Evolutionary conservation across 2,888 invertebrate species (phyloP).

Genomic region (Amiota mariae): DNA sequence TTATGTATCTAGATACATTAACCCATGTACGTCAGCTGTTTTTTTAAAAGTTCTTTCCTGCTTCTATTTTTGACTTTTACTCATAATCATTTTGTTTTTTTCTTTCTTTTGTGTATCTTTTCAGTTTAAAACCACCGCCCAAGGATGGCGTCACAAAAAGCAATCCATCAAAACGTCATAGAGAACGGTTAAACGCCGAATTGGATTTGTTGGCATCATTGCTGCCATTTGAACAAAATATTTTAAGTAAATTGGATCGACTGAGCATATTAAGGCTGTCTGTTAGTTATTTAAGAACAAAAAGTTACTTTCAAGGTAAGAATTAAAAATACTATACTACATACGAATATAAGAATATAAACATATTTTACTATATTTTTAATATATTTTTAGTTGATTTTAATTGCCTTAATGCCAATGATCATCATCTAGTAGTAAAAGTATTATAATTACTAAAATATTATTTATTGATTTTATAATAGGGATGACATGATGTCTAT

Average conservation of each 20-base stretch:
- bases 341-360: neutral
- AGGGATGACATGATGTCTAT: no score
- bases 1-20: neutral
- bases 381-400: neutral
- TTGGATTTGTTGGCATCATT: slow-evolving; percentile 96
- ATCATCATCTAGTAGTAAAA: no score
- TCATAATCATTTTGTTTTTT: slow-evolving; percentile 30
- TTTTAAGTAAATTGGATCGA: slow-evolving; percentile 97
- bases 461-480: no score
- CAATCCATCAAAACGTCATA: slow-evolving; percentile 98
- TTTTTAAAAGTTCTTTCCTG: neutral
- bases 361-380: neutral
- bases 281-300: slow-evolving; percentile 98
- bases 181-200: slow-evolving; percentile 98
- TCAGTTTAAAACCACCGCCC: slow-evolving; percentile 94
- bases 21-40: slow-evolving; percentile 46
- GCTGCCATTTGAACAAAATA: slow-evolving; percentile 97
- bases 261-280: slow-evolving; percentile 97
- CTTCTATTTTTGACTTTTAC: slow-evolving; percentile 39
- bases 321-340: slow-evolving; percentile 26
- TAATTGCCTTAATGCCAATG: neutral
- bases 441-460: no score
- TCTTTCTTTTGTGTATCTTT: slow-evolving; percentile 64
- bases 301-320: slow-evolving; percentile 99
- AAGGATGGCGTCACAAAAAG: slow-evolving; percentile 96